Conservation (phyloP, 2,888 invertebrate genomes). For the Mythimna vitellina region DNA sequence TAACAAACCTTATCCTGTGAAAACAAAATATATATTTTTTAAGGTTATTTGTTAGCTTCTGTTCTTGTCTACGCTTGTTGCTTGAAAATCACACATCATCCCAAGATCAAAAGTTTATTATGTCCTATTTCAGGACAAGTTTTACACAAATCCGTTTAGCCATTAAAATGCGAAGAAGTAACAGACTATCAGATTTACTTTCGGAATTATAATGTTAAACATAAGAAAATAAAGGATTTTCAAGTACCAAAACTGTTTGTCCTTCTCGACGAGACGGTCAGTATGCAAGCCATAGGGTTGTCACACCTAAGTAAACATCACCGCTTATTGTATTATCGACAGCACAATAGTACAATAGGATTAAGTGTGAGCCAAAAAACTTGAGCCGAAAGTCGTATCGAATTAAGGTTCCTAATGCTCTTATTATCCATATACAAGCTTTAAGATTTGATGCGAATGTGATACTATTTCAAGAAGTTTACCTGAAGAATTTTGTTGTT, state of each 20-base stretch:
- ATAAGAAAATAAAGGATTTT: background rate
- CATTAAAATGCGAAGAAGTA: too few species aligned
- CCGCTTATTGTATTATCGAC: slow-evolving; percentile 62
- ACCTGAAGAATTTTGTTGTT: background rate
- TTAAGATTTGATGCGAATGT: slow-evolving; percentile 9
- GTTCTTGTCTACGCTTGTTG: too few species aligned
- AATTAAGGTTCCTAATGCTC: slow-evolving; percentile 37
- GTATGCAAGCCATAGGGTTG: slow-evolving; percentile 73
- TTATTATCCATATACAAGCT: slow-evolving; percentile 2
- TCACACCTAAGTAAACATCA: slow-evolving; percentile 72
- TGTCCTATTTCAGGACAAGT: too few species aligned
- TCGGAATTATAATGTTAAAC: too few species aligned
- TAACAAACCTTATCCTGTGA: too few species aligned
- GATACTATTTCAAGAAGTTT: slow-evolving; percentile 4
- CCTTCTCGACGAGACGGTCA: slow-evolving; percentile 54
- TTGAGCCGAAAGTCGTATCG: slow-evolving; percentile 27
- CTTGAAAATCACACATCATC: too few species aligned
- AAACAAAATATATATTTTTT: too few species aligned
- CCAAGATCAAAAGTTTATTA: too few species aligned
- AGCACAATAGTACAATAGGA: slow-evolving; percentile 62
- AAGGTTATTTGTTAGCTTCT: too few species aligned
- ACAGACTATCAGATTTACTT: too few species aligned
- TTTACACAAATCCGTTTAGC: too few species aligned
- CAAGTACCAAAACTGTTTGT: slow-evolving; percentile 62
- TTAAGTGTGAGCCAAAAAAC: slow-evolving; percentile 53